Evolutionary conservation across 2,797 vertebrate species (phyloP), one percentile per base, ranked within the genome.

Genomic region (Pseudomugil gertrudae): DNA sequence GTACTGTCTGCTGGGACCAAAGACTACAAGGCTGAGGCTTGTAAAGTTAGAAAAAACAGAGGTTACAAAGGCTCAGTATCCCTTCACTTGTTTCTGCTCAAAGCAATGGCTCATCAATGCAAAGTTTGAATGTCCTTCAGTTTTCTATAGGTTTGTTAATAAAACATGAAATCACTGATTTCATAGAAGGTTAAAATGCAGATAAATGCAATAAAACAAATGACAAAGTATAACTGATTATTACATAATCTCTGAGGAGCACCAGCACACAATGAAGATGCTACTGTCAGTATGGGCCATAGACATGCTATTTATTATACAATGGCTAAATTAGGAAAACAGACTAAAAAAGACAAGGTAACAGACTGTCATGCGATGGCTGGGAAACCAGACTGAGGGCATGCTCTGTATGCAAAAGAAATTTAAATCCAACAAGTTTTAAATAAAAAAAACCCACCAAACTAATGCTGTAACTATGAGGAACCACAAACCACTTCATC

Each of bases 11-110:
- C 0, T 21, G 32, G 38, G 38, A 63, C 15, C 19, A 38, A 53
- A 1, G 21, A 64, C 27, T 63, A 27, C n/a, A 54, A 56, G 21
- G 61, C 32, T 66, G 43, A 43, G n/a, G 17, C 0, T 40, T 62
- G 21, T 23, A 14, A 15, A 54, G 27, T 50, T 61, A n/a, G n/a
- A 66, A 32, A 32, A 60, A 26, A 9, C 26, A 47, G 38, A 50
- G 45, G 14, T 11, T 36, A 24, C 33, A 11, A 50, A 24, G 33
- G 50, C 48, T 26, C 35, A 8, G 32, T 15, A 45, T 52, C 52
- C 17, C 27, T 53, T 21, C 40, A 15, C 58, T 56, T 40, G 17
- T 60, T 29, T 66, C n/a, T 0, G 8, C 38, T 55, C 26, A 33
- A 30, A 51, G 55, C 26, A 2, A 48, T 26, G 59, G 15, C 5